Conservation (phyloP, 2,888 invertebrate genomes). For the Oxystoma pomonae region DNA sequence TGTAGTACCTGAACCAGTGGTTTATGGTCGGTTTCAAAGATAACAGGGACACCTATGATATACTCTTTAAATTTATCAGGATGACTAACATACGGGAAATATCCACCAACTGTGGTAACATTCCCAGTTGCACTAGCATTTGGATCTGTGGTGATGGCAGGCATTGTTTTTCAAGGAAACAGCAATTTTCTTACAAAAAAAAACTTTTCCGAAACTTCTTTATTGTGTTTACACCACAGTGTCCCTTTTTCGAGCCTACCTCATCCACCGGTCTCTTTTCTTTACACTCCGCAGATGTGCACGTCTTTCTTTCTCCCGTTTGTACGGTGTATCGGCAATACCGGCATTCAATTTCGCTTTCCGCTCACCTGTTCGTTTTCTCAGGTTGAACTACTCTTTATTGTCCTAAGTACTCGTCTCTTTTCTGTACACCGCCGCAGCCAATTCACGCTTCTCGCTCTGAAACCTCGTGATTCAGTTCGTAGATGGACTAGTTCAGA, state of each 20-base stretch:
- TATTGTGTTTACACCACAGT: neutral
- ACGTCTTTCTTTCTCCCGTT: neutral
- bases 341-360: neutral
- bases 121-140: neutral
- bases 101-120: neutral
- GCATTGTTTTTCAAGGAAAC: neutral
- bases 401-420: neutral
- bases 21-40: constrained; percentile 27
- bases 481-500: neutral
- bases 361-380: neutral
- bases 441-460: neutral
- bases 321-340: neutral
- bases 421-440: neutral
- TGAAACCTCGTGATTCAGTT: neutral
- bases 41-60: constrained; percentile 18
- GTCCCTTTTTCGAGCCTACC: neutral
- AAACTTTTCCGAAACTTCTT: neutral
- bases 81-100: neutral
- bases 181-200: neutral
- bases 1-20: constrained; percentile 30
- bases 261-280: neutral
- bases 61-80: constrained; percentile 18
- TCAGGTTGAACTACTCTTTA: neutral
- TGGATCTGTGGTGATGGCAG: neutral
- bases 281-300: neutral